Percentiles rank a stretch among this genome's conserved stretches.
Conservation (phyloP, 2,797 vertebrate genomes). For the Macropodus opercularis region DNA sequence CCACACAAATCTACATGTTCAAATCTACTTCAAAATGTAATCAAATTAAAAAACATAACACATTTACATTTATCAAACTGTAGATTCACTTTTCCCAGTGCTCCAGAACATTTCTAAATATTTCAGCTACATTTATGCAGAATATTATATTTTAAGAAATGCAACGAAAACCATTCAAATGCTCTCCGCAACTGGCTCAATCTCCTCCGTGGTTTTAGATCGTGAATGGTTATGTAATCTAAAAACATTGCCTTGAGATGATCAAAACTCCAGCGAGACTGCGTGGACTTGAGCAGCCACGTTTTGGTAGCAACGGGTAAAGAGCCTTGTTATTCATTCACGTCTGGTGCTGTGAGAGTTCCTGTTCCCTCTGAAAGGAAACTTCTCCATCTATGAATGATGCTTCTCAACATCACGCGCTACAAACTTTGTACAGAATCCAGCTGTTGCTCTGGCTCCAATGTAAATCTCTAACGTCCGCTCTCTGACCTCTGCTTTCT, state of each 20-base stretch:
- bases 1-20: too few species aligned
- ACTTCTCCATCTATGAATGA: constrained; percentile 34
- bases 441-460: constrained; percentile 48
- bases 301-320: constrained; percentile 28
- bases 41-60: too few species aligned
- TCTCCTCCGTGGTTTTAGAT: neutral
- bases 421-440: constrained; percentile 16
- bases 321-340: constrained; percentile 22
- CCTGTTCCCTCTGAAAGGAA: constrained; percentile 15
- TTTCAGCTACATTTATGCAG: too few species aligned
- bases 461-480: constrained; percentile 25
- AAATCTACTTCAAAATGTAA: too few species aligned
- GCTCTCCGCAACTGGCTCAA: too few species aligned
- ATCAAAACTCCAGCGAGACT: constrained; percentile 10
- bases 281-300: constrained; percentile 8
- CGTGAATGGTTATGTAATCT: neutral
- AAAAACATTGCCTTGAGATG: constrained; percentile 2
- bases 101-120: too few species aligned
- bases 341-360: constrained; percentile 19
- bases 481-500: constrained; percentile 27
- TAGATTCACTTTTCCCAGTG: too few species aligned
- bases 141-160: too few species aligned
- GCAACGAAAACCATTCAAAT: too few species aligned
- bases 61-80: too few species aligned
- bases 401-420: constrained; percentile 36